phyloP scores from a whole-genome alignment of 2,797 vertebrate species.

The Myiotriccus ornatus region DNA sequence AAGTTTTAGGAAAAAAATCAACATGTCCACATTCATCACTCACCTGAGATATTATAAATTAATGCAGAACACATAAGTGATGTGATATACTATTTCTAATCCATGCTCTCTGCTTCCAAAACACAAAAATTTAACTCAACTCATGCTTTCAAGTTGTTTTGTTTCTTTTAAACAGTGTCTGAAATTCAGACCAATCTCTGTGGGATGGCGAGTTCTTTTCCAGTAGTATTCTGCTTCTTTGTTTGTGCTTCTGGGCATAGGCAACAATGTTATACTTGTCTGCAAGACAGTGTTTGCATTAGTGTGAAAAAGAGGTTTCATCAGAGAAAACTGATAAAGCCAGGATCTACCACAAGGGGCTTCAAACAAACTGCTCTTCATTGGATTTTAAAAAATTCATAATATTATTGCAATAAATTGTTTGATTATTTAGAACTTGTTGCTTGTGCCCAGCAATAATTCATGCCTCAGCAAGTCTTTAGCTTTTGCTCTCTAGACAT shows the following conservation, averaged over 20 bases:
- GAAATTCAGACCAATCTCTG: background rate
- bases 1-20: background rate
- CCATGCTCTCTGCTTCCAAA: background rate
- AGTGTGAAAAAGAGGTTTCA: background rate
- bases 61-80: background rate
- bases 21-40: background rate
- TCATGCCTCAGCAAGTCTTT: fast-evolving
- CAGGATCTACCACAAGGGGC: background rate
- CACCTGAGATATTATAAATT: background rate
- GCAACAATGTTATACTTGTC: background rate
- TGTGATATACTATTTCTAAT: background rate
- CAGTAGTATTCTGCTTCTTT: background rate
- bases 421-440: background rate
- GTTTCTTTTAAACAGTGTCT: background rate
- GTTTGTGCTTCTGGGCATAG: background rate
- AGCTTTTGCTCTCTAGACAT: background rate
- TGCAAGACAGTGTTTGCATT: background rate
- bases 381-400: background rate
- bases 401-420: background rate
- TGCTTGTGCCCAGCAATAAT: background rate
- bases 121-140: background rate
- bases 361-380: background rate
- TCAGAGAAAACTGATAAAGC: background rate
- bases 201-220: too few relatives aligned
- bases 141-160: background rate